A percentile compares a stretch with the other conserved stretches of the same genome.
These are phyloP conservation scores for Phodopus roborovskii DNA, from an alignment of 2,113 vertebrate genomes.

Conservation along the genomic window DNA sequence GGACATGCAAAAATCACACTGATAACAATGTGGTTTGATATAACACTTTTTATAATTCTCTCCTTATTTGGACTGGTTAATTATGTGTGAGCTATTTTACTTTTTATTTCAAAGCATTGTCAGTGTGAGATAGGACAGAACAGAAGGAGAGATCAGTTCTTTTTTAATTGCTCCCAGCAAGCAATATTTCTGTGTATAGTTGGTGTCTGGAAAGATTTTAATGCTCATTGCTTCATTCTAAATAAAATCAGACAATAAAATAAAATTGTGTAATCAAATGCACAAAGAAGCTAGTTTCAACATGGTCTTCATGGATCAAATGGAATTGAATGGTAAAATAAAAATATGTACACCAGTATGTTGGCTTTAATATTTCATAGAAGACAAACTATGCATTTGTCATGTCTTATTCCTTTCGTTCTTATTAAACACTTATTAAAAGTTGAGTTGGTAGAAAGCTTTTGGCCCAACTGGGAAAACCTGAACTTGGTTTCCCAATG, in stretches of 20 bases:
- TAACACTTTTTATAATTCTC: constrained; percentile 78
- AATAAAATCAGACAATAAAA: constrained; percentile 24
- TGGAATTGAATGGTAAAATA: background rate
- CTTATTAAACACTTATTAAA: background rate
- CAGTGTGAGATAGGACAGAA: constrained; percentile 78
- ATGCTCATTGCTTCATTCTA: constrained; percentile 55
- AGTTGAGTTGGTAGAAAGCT: too few relatives aligned
- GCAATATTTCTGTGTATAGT: constrained; percentile 65
- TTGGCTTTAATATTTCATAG: background rate
- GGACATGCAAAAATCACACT: constrained; percentile 72
- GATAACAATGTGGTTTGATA: constrained; percentile 76
- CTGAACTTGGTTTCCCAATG: too few relatives aligned
- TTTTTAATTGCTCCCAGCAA: constrained; percentile 75
- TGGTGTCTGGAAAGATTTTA: constrained; percentile 56
- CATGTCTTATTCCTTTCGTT: background rate
- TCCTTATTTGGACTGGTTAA: constrained; percentile 80
- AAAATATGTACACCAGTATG: constrained; percentile 26
- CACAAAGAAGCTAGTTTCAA: background rate
- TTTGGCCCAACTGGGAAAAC: background rate
- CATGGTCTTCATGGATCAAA: background rate
- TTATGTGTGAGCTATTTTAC: constrained; percentile 80
- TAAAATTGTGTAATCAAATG: background rate
- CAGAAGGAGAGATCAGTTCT: constrained; percentile 66
- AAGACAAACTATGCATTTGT: background rate
- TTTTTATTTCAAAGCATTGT: constrained; percentile 83